A percentile compares a stretch with the other conserved stretches of the same genome.
Evolutionary conservation across 2,113 vertebrate species (phyloP).

Genomic region (Dendrocopos noguchii): DNA sequence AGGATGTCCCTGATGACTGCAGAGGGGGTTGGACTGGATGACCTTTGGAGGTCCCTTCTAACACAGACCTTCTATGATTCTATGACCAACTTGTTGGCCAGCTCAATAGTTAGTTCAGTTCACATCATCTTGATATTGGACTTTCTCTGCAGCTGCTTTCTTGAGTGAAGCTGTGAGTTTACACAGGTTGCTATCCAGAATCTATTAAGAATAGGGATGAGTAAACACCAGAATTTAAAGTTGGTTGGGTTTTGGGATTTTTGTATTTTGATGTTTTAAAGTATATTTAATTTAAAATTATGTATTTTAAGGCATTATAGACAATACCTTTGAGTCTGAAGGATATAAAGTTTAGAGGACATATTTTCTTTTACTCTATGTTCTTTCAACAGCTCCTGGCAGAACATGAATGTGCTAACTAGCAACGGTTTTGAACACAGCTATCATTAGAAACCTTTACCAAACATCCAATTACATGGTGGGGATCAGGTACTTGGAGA

Average conservation of each 20-base stretch:
- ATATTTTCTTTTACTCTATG: too few species aligned
- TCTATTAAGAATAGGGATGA: constrained; percentile 58
- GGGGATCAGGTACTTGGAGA: neutral
- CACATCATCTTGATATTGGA: constrained; percentile 74
- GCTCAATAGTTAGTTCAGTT: constrained; percentile 75
- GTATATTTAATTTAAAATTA: neutral
- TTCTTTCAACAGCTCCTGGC: neutral
- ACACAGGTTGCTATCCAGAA: constrained; percentile 79
- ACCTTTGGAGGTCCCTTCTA: too few species aligned
- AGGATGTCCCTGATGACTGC: too few species aligned
- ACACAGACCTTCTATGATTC: too few species aligned
- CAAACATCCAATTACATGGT: neutral
- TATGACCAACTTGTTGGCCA: constrained; percentile 77
- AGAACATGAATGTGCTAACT: accelerated
- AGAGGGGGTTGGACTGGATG: too few species aligned
- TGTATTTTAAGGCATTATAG: neutral
- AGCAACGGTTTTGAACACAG: neutral
- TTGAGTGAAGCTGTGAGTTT: constrained; percentile 80
- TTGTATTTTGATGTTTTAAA: neutral
- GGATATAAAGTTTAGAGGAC: too few species aligned
- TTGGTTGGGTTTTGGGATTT: neutral
- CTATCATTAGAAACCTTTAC: neutral
- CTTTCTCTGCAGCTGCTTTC: constrained; percentile 80
- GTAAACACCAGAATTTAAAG: neutral
- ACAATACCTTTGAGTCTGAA: neutral